Base-by-base conservation (phyloP, 2,113 vertebrate species). In the Xenotilapia caudafasciata region DNA sequence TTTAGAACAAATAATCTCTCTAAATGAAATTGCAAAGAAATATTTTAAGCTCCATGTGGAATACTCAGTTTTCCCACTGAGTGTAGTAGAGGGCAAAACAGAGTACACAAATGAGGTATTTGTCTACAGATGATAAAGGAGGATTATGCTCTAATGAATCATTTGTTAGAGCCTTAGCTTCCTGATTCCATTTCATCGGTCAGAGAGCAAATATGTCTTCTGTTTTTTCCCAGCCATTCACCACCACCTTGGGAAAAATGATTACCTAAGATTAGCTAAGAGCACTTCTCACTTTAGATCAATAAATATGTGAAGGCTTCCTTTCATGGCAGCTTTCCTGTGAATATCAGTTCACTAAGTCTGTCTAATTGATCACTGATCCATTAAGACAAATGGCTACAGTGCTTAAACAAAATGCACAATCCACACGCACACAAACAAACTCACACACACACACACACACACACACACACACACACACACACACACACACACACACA, bases 311-410 rank as follows among this genome's bases (percentile, higher is more conserved):
- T 89, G 80, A 83, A 82, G 31, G 56, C 45, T 58, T 49, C 55
- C 40, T 54, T 65, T 82, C 21, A 55, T 53, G 2, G 4, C 83
- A 60, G 82, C 49, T 85, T 88, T 92, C 85, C 86, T 94, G 81
- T 90, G 62, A 28, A 77, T 90, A 82, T 88, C 70, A 92, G 56
- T 90, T 47, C 51, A 81, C 55, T 62, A 54, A 75, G n/a, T 45
- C 53, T 55, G 51, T 89, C 23, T 54, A 84, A 83, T 86, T 86
- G 47, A 81, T 88, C 70, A 81, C 21, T 31, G 75, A 83, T 86
- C 88, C 82, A 80, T 92, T 5, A 17, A 79, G 13, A 19, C 3
- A 28, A 70, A 38, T 82, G 7, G 73, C 33, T 17, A 80, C n/a
- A 84, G 47, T 5, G 49, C 6, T 60, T 79, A 7, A 75, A 87